Evolutionary conservation across 2,888 invertebrate genomes (phyloP).

Genomic region (Ditylenchus weischeri): DNA sequence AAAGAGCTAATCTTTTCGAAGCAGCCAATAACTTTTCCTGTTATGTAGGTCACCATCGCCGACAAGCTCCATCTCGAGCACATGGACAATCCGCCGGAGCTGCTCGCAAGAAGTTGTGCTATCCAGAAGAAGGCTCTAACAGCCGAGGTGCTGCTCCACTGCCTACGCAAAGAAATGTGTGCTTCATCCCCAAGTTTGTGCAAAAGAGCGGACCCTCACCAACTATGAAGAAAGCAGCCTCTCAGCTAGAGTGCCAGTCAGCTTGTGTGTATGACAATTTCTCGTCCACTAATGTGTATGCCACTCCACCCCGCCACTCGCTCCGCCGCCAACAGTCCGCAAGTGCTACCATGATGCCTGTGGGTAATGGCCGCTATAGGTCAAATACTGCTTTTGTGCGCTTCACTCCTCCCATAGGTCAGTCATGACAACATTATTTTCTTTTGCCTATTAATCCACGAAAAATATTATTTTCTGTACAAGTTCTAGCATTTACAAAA

Average conservation of each 20-base stretch:
- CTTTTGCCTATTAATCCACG: background rate
- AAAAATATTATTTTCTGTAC: too few species aligned
- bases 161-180: background rate
- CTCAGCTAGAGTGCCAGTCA: conserved; percentile 7
- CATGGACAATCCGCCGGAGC: background rate
- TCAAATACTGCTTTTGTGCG: conserved; percentile 9
- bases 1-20: too few species aligned
- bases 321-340: conserved; percentile 22
- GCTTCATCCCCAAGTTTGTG: background rate
- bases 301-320: conserved; percentile 10
- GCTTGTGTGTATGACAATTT: conserved; percentile 4
- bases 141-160: background rate
- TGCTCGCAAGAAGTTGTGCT: conserved; percentile 7
- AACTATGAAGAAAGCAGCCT: background rate
- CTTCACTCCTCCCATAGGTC: conserved; percentile 19
- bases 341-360: conserved; percentile 16
- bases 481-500: too few species aligned
- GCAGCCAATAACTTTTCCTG: too few species aligned
- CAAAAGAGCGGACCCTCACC: background rate
- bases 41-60: background rate
- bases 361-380: background rate
- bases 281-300: conserved; percentile 10
- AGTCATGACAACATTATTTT: background rate
- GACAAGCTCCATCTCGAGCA: background rate
- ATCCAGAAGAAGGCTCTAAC: background rate